A percentile compares a stretch with the other conserved stretches of the same genome.
Evolutionary conservation across 2,888 invertebrate genomes (phyloP).

Genomic region (Drosophila borborema): DNA sequence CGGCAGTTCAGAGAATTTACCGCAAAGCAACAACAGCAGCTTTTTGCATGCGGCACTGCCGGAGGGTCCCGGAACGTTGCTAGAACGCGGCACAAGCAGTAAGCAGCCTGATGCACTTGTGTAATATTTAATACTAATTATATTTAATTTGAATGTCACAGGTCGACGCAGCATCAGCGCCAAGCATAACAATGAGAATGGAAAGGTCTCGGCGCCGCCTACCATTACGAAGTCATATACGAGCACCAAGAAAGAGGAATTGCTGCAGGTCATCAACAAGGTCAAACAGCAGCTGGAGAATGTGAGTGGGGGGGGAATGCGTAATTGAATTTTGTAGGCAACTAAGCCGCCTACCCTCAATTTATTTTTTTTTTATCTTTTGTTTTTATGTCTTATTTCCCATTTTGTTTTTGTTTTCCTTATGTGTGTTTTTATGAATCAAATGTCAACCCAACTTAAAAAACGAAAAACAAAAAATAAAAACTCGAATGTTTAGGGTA

Average conservation of each 20-base stretch:
- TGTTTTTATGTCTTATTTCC: constrained; percentile 35
- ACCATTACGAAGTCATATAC: constrained; percentile 85
- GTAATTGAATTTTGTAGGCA: neutral
- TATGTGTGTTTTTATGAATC: constrained; percentile 43
- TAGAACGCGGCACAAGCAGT: constrained; percentile 84
- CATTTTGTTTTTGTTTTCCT: constrained; percentile 20
- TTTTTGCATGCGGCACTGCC: constrained; percentile 84
- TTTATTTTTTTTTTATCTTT: neutral
- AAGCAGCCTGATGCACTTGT: constrained; percentile 40
- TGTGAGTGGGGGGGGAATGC: constrained; percentile 87
- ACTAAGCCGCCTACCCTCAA: neutral
- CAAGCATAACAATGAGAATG: constrained; percentile 86
- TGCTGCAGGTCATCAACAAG: constrained; percentile 93
- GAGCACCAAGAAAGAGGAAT: constrained; percentile 88
- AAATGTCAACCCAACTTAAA: constrained; percentile 24
- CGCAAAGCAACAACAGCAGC: constrained; percentile 80
- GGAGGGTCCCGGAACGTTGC: constrained; percentile 83
- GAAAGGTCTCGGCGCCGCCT: constrained; percentile 78
- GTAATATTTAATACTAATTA: neutral
- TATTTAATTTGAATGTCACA: constrained; percentile 42
- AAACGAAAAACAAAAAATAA: neutral
- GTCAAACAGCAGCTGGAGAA: constrained; percentile 94
- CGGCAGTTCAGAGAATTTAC: constrained; percentile 89
- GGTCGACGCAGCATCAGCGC: constrained; percentile 88
- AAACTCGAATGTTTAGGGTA: constrained; percentile 76